Evolutionary conservation across 2,888 invertebrate genomes (phyloP).

Genomic region (Tanypteryx hageni): DNA sequence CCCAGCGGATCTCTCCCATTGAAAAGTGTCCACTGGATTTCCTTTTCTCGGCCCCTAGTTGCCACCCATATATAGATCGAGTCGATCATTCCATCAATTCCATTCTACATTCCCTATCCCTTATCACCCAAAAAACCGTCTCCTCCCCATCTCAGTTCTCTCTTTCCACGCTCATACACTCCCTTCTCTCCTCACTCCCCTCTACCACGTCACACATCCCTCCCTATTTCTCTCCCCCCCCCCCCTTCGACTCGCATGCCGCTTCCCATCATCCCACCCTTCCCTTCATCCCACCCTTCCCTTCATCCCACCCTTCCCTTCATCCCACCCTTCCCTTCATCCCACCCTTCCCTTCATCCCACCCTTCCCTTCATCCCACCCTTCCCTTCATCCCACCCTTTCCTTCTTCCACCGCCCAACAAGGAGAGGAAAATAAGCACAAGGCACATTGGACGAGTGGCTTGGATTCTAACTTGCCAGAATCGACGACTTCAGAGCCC

Average conservation of each 20-base stretch:
- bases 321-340: conserved; percentile 30
- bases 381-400: conserved; percentile 18
- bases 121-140: not conserved
- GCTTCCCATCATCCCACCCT: conserved; percentile 18
- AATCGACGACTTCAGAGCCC: conserved; percentile 48
- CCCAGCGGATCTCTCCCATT: too few species aligned
- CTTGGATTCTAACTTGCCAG: not conserved
- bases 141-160: not conserved
- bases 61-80: not conserved
- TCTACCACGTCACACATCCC: not conserved
- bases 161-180: not conserved
- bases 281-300: too few species aligned
- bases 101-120: not conserved
- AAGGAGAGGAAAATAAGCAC: conserved; percentile 64
- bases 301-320: conserved; percentile 11
- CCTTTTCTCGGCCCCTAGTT: not conserved
- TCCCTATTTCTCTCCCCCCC: not conserved
- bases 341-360: not conserved
- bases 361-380: not conserved
- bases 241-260: too few species aligned
- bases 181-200: not conserved
- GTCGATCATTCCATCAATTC: conserved; percentile 31
- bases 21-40: too few species aligned
- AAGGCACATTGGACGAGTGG: conserved; percentile 37
- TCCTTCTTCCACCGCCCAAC: conserved; percentile 51